phyloP scores from a whole-genome alignment of 2,888 invertebrate genomes.

The Nymphalis polychloros region DNA sequence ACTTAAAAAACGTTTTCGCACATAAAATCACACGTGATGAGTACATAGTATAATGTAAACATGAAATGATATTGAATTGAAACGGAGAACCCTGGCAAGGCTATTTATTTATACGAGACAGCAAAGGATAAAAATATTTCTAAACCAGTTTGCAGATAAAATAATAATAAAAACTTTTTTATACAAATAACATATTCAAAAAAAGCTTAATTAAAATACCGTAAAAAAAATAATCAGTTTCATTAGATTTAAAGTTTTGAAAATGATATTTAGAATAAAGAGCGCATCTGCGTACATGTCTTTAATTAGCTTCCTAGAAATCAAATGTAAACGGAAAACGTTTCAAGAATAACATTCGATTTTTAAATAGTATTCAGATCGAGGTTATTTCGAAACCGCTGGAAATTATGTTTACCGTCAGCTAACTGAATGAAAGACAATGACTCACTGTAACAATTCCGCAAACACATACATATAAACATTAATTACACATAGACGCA shows the following conservation, averaged over 20 bases:
- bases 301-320: background rate
- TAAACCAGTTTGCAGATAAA: too few relatives aligned
- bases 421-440: conserved; percentile 9
- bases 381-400: conserved; percentile 2
- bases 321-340: background rate
- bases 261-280: too few relatives aligned
- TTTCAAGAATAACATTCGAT: background rate
- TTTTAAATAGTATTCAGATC: background rate
- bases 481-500: conserved; percentile 2
- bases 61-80: background rate
- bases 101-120: background rate
- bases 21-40: conserved; percentile 7
- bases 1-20: background rate
- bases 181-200: background rate
- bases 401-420: conserved; percentile 10
- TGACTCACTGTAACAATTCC: background rate
- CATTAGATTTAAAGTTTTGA: too few relatives aligned
- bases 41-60: conserved; percentile 3
- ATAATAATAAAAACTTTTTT: background rate
- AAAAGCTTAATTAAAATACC: too few relatives aligned
- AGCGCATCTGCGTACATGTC: too few relatives aligned
- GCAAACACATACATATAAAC: background rate
- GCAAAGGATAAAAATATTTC: background rate
- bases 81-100: background rate
- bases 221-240: too few relatives aligned